phyloP scores from a whole-genome alignment of 2,797 vertebrate genomes.

The Rhinoraja longicauda region DNA sequence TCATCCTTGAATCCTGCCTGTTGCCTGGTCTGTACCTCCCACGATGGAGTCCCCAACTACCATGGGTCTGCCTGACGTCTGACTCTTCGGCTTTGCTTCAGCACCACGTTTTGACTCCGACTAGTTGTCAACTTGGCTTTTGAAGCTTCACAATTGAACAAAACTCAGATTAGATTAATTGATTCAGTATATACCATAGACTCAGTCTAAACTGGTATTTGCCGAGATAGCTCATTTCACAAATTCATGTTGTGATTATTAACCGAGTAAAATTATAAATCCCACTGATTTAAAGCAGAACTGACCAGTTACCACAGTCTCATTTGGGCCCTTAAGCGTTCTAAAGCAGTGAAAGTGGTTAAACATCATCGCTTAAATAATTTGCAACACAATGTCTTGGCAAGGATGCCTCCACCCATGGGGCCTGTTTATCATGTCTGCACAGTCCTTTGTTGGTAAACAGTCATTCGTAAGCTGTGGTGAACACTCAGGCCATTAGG shows the following conservation, averaged over 20 bases:
- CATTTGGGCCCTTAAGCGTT: neutral
- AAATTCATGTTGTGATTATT: neutral
- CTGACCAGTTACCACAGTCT: neutral
- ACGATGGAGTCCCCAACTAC: no score
- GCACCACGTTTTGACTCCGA: no score
- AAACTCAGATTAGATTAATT: neutral
- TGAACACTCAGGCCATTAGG: neutral
- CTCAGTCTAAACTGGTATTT: neutral
- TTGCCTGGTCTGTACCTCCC: no score
- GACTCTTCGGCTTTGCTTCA: no score
- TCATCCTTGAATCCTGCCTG: no score
- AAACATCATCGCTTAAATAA: neutral
- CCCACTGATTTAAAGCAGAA: neutral
- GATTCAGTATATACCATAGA: neutral
- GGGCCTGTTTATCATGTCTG: neutral
- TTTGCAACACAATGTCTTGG: neutral
- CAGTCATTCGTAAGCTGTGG: neutral
- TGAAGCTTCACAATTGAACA: neutral
- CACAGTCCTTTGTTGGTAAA: neutral
- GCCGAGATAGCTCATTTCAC: neutral
- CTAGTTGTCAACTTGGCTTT: neutral
- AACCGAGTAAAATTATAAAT: neutral
- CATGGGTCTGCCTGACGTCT: no score
- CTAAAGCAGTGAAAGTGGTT: neutral
- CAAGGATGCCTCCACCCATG: neutral